Base-by-base conservation (phyloP, 2,888 invertebrate genomes). In the Morpho helenor region DNA sequence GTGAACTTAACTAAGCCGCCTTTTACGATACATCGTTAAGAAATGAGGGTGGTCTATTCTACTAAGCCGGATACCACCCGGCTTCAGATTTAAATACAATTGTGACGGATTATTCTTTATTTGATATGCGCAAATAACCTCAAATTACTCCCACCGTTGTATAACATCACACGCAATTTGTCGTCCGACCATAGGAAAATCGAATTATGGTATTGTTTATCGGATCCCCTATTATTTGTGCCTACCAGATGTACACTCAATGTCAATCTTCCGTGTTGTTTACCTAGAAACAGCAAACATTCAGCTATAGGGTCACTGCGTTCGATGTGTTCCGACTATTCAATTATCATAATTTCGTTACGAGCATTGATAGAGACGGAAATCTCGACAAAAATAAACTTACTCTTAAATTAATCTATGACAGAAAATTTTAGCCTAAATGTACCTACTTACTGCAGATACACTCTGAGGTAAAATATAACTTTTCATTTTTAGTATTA, bases 271-370 rank as follows among this genome's bases (percentile, higher is more conserved):
- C 73, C 67, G 68, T 84, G 82, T 88, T 90, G 82, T 88, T 90
- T 90, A 87, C 89, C 79, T 78, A 84, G 86, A 84, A 84, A 84
- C 76, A 87, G 78, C 87, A 89, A 89, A 89, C 82, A 87, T 81
- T 82, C 70, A 66, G 78, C 66, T 68, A 68, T 74, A 74, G 88
- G 89, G 89, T 89, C 89, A 88, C 79, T 87, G 67, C 70, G 67
- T 63, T 75, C 72, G 75, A 75, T 75, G 78, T 83, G 76, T 74
- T 16, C 73, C 77, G 77, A 77, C 72, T 80, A 88, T 84, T 85
- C 74, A 81, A 84, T 87, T 85, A 78, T 72, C 79, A 76, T 87
- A 86, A 89, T 82, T 82, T 75, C 82, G 73, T 74, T 69, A 67
- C 66, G 57, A 61, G 57, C 52, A 53, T 49, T 63, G 55, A 52